Base-by-base conservation (phyloP, 2,797 vertebrate species). In the Adelosebastes latens region DNA sequence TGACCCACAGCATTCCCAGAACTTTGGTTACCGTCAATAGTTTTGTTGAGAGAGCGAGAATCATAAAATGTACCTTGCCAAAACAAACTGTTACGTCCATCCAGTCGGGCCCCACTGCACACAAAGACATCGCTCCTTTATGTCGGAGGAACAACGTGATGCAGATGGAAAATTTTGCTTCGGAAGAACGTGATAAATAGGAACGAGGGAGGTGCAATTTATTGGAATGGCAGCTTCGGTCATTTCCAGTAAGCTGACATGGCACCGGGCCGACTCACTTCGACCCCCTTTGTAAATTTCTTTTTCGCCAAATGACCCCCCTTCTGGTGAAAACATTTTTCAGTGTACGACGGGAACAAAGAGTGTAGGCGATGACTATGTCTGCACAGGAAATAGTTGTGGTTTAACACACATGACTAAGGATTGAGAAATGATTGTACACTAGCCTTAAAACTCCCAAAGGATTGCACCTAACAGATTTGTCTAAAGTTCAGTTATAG, bases 231-330 rank as follows among this genome's bases (percentile, higher is more conserved):
- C 3, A 6, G 18, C 60, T 73, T 61, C 66, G 58, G 52, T 82
- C 81, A 79, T n/a, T 95, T 93, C 93, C 92, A 88, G 92, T 88
- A 93, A 94, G 34, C 20, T 29, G 61, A 71, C 25, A n/a, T 76
- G 64, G 77, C 66, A 42, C 34, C 3, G 25, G 11, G 31, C 62
- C 68, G 3, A 39, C 18, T 73, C 10, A 16, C 9, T 42, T 22
- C 7, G 2, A 18, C 16, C 4, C 8, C 18, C 10, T 10, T 11
- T 55, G 77, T 36, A 12, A 20, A n/a, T n/a, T 11, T 69, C 13
- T 36, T 39, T 62, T 24, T 39, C n/a, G 67, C 24, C 10, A 36
- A 36, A 11, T 20, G 8, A 60, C 16, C 49, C 34, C 22, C 1
- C 4, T 12, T 59, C 42, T 18, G 39, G 39, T 42, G 25, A 81